These are phyloP conservation scores for Papilio xuthus DNA, from an alignment of 1,140 invertebrate genomes.

Conservation along the genomic window DNA sequence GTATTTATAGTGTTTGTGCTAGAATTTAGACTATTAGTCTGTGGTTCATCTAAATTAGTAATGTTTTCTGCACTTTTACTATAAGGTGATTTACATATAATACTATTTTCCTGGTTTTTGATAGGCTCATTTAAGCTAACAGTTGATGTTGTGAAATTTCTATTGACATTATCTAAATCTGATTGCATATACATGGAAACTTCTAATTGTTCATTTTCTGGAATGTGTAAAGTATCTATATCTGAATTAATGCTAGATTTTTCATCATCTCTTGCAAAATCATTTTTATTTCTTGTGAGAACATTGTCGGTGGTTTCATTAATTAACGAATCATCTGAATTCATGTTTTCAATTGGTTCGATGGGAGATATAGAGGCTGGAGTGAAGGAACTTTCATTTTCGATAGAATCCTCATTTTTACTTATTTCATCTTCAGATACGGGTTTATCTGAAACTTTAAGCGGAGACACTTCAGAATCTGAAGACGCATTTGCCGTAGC, in stretches of 20 bases:
- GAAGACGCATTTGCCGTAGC: conserved; percentile 47
- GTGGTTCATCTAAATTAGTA: conserved; percentile 46
- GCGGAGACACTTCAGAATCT: conserved; percentile 53
- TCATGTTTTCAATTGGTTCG: conserved; percentile 1
- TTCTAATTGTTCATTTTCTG: conserved; percentile 7
- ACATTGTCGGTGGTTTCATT: not conserved
- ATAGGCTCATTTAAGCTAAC: conserved; percentile 62
- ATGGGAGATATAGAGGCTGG: conserved; percentile 16
- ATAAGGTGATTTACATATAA: conserved; percentile 50
- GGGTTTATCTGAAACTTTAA: conserved; percentile 43
- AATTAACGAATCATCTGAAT: not conserved
- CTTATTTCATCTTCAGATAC: conserved; percentile 28
- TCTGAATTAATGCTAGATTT: not conserved
- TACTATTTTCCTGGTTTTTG: conserved; percentile 42
- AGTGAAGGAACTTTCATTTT: conserved; percentile 26
- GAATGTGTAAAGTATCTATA: not conserved
- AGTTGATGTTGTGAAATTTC: conserved; percentile 56
- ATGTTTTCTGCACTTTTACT: conserved; percentile 73
- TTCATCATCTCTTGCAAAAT: not conserved
- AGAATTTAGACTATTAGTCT: conserved; percentile 40
- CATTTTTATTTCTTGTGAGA: not conserved
- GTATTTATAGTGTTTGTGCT: conserved; percentile 62
- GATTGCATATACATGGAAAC: conserved; percentile 20
- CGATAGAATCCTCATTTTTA: not conserved
- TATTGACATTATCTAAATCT: conserved; percentile 42